phyloP scores from a whole-genome alignment of 2,113 vertebrate genomes.

The Spilogale gracilis region DNA sequence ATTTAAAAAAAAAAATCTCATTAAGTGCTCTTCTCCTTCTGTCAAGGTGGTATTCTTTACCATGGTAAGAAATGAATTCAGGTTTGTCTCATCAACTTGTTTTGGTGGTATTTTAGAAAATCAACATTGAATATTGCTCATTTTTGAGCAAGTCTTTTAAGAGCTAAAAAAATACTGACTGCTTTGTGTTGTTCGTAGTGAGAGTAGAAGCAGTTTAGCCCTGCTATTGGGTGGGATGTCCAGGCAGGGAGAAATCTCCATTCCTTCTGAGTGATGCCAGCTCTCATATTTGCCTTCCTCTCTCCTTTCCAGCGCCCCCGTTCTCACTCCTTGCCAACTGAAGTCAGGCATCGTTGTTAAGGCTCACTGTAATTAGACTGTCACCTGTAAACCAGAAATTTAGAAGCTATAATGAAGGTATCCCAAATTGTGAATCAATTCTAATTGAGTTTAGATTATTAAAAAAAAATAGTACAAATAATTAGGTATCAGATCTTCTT shows the following conservation, averaged over 20 bases:
- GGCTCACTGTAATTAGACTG: neutral
- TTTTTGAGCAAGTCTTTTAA: neutral
- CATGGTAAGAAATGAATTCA: neutral
- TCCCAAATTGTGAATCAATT: neutral
- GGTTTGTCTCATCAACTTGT: neutral
- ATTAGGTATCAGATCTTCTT: neutral
- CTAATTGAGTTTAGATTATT: neutral
- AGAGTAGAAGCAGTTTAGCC: neutral
- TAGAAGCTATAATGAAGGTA: neutral
- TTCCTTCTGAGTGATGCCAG: neutral
- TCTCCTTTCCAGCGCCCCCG: neutral
- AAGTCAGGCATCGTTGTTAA: neutral
- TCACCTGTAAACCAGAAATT: neutral
- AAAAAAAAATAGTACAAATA: neutral
- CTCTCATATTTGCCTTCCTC: neutral
- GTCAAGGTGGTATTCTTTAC: neutral
- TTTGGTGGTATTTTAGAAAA: neutral
- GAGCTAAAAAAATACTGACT: neutral
- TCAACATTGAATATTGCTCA: neutral
- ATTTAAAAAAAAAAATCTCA: neutral
- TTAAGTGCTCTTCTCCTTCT: neutral
- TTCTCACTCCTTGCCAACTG: neutral
- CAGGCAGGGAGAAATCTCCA: neutral
- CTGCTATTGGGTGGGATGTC: neutral
- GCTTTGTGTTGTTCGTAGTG: neutral